These are phyloP conservation scores for Brienomyrus longianalis DNA, from an alignment of 2,113 vertebrate genomes.

Conservation along the genomic window DNA sequence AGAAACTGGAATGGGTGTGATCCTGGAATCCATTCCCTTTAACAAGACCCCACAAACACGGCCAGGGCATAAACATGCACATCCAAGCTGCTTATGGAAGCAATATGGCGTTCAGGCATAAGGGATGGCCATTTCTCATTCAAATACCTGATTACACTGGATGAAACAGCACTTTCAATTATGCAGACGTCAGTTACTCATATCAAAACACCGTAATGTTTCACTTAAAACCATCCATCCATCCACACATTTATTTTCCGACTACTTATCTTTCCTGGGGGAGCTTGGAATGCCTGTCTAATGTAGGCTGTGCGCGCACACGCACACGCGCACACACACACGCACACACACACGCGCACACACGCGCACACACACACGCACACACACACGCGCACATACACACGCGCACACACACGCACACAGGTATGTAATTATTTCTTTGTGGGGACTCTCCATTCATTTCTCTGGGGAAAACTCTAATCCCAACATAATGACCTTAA, in stretches of 20 bases:
- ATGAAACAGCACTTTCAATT: not conserved
- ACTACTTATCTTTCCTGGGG: not conserved
- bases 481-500: too few species aligned
- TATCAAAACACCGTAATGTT: not conserved
- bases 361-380: too few species aligned
- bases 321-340: not conserved
- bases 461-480: too few species aligned
- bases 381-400: not conserved
- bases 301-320: not conserved
- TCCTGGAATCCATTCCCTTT: not conserved
- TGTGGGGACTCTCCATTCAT: too few species aligned
- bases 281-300: not conserved
- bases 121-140: not conserved
- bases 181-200: not conserved
- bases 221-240: not conserved
- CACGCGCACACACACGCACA: too few species aligned
- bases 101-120: not conserved
- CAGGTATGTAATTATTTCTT: too few species aligned
- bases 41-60: not conserved
- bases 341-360: too few species aligned
- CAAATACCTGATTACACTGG: not conserved
- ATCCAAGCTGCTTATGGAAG: not conserved
- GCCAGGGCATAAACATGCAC: not conserved
- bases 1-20: not conserved
- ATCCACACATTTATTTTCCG: not conserved